These are phyloP conservation scores for Octodonta nipae DNA, from an alignment of 2,888 invertebrate species.

Conservation along the genomic window DNA sequence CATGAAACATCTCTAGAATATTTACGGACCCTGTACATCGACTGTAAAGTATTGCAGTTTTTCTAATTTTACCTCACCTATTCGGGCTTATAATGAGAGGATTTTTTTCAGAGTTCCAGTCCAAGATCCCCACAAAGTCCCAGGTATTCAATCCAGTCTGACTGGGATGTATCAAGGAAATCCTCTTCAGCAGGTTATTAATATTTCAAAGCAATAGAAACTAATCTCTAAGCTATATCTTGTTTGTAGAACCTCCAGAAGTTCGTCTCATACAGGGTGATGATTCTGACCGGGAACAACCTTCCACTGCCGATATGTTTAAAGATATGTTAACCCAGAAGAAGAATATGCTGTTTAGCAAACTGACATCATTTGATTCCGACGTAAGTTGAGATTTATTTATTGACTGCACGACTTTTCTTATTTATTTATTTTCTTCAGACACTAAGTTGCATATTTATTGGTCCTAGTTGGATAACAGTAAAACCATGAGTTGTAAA, in stretches of 20 bases:
- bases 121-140: constrained; percentile 55
- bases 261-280: constrained; percentile 43
- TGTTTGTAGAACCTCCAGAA: constrained; percentile 43
- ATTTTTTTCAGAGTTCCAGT: constrained; percentile 46
- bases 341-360: constrained; percentile 71
- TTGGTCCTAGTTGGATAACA: not conserved
- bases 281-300: constrained; percentile 51
- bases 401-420: not conserved
- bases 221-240: constrained; percentile 1
- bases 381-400: constrained; percentile 60
- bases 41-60: no score
- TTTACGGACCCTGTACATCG: no score
- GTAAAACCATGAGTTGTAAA: no score
- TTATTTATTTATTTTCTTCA: not conserved
- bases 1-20: no score
- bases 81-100: no score
- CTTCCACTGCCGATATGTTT: constrained; percentile 82
- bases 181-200: constrained; percentile 54
- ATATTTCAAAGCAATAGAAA: constrained; percentile 1
- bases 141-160: constrained; percentile 41
- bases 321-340: constrained; percentile 88
- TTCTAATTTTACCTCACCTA: no score
- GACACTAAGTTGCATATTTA: not conserved
- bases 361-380: constrained; percentile 78
- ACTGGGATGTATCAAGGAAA: constrained; percentile 46